Evolutionary conservation across 2,888 invertebrate species (phyloP), one percentile per base, ranked within the genome.

Genomic region (Polydrusus cervinus): DNA sequence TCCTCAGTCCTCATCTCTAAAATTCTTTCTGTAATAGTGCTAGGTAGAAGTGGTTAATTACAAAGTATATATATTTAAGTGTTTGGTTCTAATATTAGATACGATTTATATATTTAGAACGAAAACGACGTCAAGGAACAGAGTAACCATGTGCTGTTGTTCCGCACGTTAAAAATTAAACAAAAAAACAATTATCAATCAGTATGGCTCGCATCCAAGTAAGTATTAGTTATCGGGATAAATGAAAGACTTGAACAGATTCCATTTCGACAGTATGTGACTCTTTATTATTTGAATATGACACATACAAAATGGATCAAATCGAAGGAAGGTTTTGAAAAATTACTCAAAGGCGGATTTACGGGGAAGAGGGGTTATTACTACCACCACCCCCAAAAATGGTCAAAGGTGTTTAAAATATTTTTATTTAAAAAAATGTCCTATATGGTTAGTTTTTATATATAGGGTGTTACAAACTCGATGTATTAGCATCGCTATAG

Each of bases 61-160:
- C 25, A 53, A 53, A 30, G 25, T 53, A 53, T 13, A 53, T 34
- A 8, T 34, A 10, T 57, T 57, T 34, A 47, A 45, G 20, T 25
- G 14, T 47, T 30, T 30, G 11, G 18, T 47, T 47, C 49, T 64
- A 64, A 64, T 47, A 64, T 47, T 64, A 64, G 30, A 25, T n/a
- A 7, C 47, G 30, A n/a, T 34, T 30, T 14, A 14, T 64, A 64
- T n/a, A 64, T 64, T 64, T 64, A 64, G 64, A 43, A 64, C 47
- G 3, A 45, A 20, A 34, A 45, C 45, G 49, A 57, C 64, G 64
- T 64, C 64, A 64, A 49, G 25, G 64, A 30, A 49, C 16, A 49
- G 14, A 34, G 30, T 43, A 16, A 49, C 47, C 64, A 64, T 34
- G 64, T 64, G 64, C 45, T 64, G n/a, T n/a, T 64, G 20, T 47